Base-by-base conservation (phyloP, 2,888 invertebrate genomes). In the Heliconius ismenius region DNA sequence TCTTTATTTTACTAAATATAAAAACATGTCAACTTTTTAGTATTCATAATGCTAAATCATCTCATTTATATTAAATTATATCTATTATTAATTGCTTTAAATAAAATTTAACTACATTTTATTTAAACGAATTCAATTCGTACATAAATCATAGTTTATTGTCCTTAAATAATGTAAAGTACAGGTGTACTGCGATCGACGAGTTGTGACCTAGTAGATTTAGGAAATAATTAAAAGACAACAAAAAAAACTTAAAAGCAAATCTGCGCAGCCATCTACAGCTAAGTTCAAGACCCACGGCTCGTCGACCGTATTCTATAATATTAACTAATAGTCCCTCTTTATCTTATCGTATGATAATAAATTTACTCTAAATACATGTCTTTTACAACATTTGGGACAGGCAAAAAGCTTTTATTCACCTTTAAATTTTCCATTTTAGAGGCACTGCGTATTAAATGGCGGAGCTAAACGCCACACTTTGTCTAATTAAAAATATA, bases 11-110 rank as follows among this genome's bases (percentile, higher is more conserved):
- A 24, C 4, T 39, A 15, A 24, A 65, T 39, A 39, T 24, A 39
- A 65, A 65, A 13, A 65, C 64, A 65, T 65, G 4, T 65, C 64
- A 36, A 65, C n/a, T 21, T 65, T 39, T 24, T 24, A 65, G 65
- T n/a, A 65, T 65, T 65, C 24, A 24, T 13, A 65, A 65, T 39
- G n/a, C 24, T 32, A 65, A 64, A 39, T 15, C 7, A 36, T 65
- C 65, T 39, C 15, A n/a, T 39, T 64, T n/a, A 39, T 21, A 39
- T 24, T 39, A 39, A 39, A 36, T 65, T 39, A 65, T 39, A 39
- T n/a, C 6, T 26, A 26, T 26, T 26, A 26, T 26, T 26, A 18
- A 32, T 32, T 32, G 32, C 9, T 32, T 32, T 32, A 32, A 7
- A 32, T 32, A 32, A 32, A 32, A 32, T 6, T 32, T 32, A 32